Base-by-base conservation (phyloP, 2,888 invertebrate genomes). In the Eurytoma californica region DNA sequence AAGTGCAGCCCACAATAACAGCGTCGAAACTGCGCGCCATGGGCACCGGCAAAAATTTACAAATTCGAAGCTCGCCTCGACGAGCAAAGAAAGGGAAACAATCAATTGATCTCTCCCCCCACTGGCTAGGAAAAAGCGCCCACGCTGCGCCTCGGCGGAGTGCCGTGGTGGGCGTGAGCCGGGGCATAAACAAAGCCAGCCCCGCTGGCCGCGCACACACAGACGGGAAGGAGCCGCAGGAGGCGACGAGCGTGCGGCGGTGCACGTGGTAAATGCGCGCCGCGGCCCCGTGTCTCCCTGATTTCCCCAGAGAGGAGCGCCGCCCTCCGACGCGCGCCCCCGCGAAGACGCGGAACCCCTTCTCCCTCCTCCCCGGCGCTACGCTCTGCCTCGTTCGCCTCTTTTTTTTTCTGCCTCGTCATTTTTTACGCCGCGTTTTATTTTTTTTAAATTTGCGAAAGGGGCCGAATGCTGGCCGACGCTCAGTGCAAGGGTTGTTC, bases 251-350 rank as follows among this genome's bases (percentile, higher is more conserved):
- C 82, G 82, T 85, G 84, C 84, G 84, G 80, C 80, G 66, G 78
- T 79, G 80, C 82, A 81, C 74, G 75, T 76, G 69, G 78, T 81
- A 79, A 66, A 80, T 79, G 74, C 74, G 65, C 51, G 57, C 20
- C 53, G 65, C 69, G 49, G 63, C 83, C 84, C 83, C 83, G 86
- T 87, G 87, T 88, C 86, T 87, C 84, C 78, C 84, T 88, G 88
- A 88, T 88, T 88, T 88, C 88, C 88, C 88, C 80, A 70, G 88
- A 86, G 88, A 86, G 66, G 73, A 67, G 18, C 57, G 51, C 18
- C 39, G 16, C 18, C 14, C 13, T 39, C 30, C 58, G 47, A 12
- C 49, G 16, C 24, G 51, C 28, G 24, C 57, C 65, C 49, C 18
- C 39, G 5, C 20, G 57, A 63, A 24, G 28, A 63, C 57, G 30